Base-by-base conservation (phyloP, 2,888 invertebrate species). In the Pristionchus maxplancki region DNA sequence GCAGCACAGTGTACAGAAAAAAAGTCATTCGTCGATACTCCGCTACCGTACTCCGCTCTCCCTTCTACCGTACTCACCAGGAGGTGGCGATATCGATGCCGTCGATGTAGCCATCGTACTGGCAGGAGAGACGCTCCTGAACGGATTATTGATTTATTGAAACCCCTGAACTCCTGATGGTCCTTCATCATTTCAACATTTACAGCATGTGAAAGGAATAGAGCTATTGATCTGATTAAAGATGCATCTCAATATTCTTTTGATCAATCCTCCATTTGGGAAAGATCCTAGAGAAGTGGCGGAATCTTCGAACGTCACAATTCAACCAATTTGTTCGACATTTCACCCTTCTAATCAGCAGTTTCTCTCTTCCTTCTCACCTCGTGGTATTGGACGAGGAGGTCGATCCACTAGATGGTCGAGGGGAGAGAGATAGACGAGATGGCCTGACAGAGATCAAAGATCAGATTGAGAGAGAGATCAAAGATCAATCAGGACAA, bases 121-220 rank as follows among this genome's bases (percentile, higher is more conserved):
- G 53, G 85, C 85, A 44, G 85, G 85, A 85, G 85, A 85, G 40
- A 64, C 85, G 44, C 85, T 85, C 85, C 85, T 85, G 85, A 15
- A 50, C 11, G 34, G 81, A 48, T 81, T 50, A 81, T 48, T 81
- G 48, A 48, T 50, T 48, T 28, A 44, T 44, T 78, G 71, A 58
- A n/a, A n/a, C n/a, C n/a, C n/a, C 11, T 50, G 15, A 50, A 50
- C 11, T 50, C 50, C 15, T 11, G 11, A 11, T 50, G 11, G 15
- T 50, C 50, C 15, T 11, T 50, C 50, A 50, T 50, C 50, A 8
- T 50, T n/a, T n/a, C n/a, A n/a, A n/a, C n/a, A n/a, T n/a, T n/a
- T n/a, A n/a, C n/a, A n/a, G n/a, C n/a, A n/a, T n/a, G n/a, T n/a
- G n/a, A n/a, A n/a, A n/a, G n/a, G n/a, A n/a, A n/a, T n/a, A n/a